phyloP scores from a whole-genome alignment of 1,140 invertebrate species.

The Drosophila mayri region DNA sequence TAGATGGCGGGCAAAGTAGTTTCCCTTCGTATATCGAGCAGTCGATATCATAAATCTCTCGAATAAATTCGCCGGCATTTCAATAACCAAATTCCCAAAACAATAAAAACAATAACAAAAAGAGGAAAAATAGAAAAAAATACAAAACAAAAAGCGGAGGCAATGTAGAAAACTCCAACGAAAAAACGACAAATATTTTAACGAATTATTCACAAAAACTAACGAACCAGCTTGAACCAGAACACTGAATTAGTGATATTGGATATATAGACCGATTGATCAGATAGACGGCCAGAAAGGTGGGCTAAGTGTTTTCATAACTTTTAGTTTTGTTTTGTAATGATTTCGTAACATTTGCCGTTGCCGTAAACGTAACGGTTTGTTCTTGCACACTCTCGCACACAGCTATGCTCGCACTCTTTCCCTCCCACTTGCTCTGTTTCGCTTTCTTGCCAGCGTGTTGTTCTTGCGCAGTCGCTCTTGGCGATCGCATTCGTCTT shows the following conservation, averaged over 20 bases:
- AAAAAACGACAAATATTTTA: slow-evolving; percentile 17
- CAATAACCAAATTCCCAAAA: slow-evolving; percentile 16
- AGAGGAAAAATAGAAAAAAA: slow-evolving; percentile 19
- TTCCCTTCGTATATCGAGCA: slow-evolving; percentile 72
- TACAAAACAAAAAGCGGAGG: slow-evolving; percentile 12
- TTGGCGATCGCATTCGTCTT: slow-evolving; percentile 6
- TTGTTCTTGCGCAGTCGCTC: slow-evolving; percentile 59
- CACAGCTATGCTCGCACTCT: slow-evolving; percentile 25
- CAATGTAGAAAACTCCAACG: slow-evolving; percentile 20
- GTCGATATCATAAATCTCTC: slow-evolving; percentile 47
- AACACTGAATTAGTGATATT: slow-evolving; percentile 21
- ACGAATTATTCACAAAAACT: slow-evolving; percentile 15
- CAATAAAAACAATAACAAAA: slow-evolving; percentile 13
- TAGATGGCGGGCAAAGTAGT: slow-evolving; percentile 60
- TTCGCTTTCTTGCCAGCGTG: slow-evolving; percentile 23
- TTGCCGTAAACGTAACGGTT: slow-evolving; percentile 68
- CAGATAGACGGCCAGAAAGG: slow-evolving; percentile 10
- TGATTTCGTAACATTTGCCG: slow-evolving; percentile 79
- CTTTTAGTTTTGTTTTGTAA: slow-evolving; percentile 75
- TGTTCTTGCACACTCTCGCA: slow-evolving; percentile 20
- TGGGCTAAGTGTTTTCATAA: slow-evolving; percentile 43
- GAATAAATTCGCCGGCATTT: slow-evolving; percentile 60
- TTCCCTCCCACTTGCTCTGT: slow-evolving; percentile 24
- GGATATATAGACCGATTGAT: slow-evolving; percentile 11
- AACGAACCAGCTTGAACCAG: slow-evolving; percentile 23